Base-by-base conservation (phyloP, 2,888 invertebrate species). In the Aspidiotus destructor region DNA sequence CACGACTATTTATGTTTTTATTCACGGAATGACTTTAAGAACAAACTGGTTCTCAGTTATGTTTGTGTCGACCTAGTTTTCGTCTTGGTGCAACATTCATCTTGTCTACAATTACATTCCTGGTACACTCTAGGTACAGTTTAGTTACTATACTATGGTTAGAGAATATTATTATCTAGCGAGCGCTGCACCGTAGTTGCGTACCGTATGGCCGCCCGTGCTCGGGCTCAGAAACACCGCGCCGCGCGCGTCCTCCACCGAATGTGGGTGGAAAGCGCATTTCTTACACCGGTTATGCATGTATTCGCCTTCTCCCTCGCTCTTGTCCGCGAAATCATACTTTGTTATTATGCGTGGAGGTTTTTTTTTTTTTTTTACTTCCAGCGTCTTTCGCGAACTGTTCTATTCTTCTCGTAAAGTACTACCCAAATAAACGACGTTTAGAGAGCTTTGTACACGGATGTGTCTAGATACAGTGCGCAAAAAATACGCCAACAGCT, bases 1-100 rank as follows among this genome's bases (percentile, higher is more conserved):
- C 65, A 65, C 65, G 65, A 65, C 57, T 58, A 40, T 54, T 16
- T 58, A 28, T 16, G 16, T 58, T 58, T 28, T 58, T 58, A 58
- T 55, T 15, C 63, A 65, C 60, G 44, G 65, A 65, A 58, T 65
- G 65, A 65, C 65, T 65, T 65, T 55, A 65, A 65, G 57, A 64
- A 63, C 60, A 60, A 65, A 65, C 65, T 65, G 65, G 65, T 65
- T 65, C 65, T 65, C 28, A 48, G 57, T 58, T 65, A 58, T 60
- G 58, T 65, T 57, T 58, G 28, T 16, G 65, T 65, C 55, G 65
- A 65, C 65, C 65, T 65, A 65, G 57, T 65, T 65, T 65, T 65
- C 58, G 58, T 65, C 55, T 65, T 48, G 65, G 65, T 65, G 65
- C 65, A 58, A 65, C 65, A 57, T 65, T 58, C 54, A 48, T 63